phyloP scores from a whole-genome alignment of 2,113 vertebrate species.

The Panthera leo region DNA sequence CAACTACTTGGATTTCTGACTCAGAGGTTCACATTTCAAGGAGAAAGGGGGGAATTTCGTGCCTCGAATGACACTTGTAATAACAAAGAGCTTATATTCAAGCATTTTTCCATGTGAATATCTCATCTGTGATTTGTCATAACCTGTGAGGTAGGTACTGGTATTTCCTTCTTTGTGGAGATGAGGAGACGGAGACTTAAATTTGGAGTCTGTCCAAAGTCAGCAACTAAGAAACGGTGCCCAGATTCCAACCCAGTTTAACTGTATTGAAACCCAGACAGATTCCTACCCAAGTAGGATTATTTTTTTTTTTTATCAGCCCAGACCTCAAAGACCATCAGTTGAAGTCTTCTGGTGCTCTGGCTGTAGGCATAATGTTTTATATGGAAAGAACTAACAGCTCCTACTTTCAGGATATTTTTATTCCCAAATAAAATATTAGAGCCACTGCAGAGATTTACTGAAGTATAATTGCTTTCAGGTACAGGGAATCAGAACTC shows the following conservation, averaged over 20 bases:
- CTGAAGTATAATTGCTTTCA: neutral
- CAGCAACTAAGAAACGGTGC: neutral
- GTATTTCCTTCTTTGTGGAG: neutral
- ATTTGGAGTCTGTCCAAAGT: neutral
- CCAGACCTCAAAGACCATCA: neutral
- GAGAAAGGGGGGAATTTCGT: neutral
- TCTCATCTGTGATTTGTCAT: neutral
- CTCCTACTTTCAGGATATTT: neutral
- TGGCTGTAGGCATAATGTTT: slow-evolving; percentile 1
- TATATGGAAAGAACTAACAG: slow-evolving; percentile 3
- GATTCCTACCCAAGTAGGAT: neutral
- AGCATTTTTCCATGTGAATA: neutral
- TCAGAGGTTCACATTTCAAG: neutral
- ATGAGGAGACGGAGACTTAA: neutral
- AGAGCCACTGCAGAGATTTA: neutral
- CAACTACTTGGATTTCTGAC: neutral
- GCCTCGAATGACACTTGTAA: neutral
- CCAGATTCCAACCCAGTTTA: neutral
- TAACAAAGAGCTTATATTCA: neutral
- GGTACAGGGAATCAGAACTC: neutral
- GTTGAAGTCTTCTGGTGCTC: neutral
- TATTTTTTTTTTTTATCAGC: neutral
- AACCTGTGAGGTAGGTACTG: neutral
- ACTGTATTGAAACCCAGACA: neutral
- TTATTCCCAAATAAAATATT: slow-evolving; percentile 25